A percentile compares a stretch with the other conserved stretches of the same genome.
Conservation (phyloP, 2,113 vertebrate species). For the Zeus faber region DNA sequence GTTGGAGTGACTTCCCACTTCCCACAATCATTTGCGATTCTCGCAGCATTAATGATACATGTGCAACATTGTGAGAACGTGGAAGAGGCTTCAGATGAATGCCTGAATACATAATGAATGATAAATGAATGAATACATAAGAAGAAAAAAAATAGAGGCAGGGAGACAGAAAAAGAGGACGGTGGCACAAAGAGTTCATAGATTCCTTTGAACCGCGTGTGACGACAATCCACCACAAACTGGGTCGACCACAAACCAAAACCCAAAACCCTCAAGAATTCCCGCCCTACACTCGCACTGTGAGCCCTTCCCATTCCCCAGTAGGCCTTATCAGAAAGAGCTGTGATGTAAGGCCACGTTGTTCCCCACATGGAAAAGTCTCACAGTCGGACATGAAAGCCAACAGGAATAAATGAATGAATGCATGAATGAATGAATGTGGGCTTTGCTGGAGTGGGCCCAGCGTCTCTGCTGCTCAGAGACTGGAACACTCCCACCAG, state of each 20-base stretch:
- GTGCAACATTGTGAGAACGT: too few relatives aligned
- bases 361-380: constrained; percentile 50
- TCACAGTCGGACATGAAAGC: constrained; percentile 44
- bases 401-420: constrained; percentile 61
- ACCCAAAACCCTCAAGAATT: not conserved
- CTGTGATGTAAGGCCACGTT: constrained; percentile 41
- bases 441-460: constrained; percentile 52
- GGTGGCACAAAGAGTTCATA: not conserved
- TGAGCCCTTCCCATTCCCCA: constrained; percentile 19
- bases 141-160: not conserved
- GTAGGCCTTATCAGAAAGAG: constrained; percentile 52
- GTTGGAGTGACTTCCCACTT: too few relatives aligned
- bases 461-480: too few relatives aligned
- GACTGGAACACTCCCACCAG: too few relatives aligned
- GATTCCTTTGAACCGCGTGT: not conserved
- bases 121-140: too few relatives aligned
- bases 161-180: not conserved
- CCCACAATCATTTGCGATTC: too few relatives aligned
- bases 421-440: constrained; percentile 58
- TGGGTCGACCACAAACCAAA: not conserved
- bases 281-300: not conserved
- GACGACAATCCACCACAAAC: not conserved
- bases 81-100: too few relatives aligned
- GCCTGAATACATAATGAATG: too few relatives aligned
- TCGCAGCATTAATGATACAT: too few relatives aligned